phyloP scores from a whole-genome alignment of 2,797 vertebrate genomes.

The Hippocampus kuda region DNA sequence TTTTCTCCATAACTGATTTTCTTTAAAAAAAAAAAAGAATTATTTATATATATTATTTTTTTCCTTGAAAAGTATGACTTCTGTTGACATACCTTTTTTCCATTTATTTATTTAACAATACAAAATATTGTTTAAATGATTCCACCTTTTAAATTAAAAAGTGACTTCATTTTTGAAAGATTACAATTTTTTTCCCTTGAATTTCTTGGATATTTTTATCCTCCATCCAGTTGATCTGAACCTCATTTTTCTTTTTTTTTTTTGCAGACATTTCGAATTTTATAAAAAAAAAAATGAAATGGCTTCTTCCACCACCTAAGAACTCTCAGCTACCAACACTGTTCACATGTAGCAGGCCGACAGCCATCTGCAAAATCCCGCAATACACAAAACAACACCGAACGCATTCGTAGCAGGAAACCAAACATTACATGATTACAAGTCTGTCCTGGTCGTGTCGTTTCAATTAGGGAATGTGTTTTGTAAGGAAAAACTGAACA shows the following conservation, averaged over 20 bases:
- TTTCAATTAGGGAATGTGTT: constrained; percentile 77
- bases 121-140: no score
- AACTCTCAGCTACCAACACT: not conserved
- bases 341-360: not conserved
- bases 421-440: constrained; percentile 1
- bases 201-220: no score
- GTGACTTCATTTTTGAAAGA: no score
- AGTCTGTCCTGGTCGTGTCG: constrained; percentile 17
- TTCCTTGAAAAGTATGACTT: no score
- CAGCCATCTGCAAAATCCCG: not conserved
- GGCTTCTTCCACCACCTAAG: not conserved
- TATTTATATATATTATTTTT: no score
- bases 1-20: no score
- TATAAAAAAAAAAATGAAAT: not conserved
- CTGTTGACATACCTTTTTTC: no score
- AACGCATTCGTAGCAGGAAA: not conserved
- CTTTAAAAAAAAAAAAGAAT: no score
- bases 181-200: no score
- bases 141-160: no score
- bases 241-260: not conserved
- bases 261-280: not conserved
- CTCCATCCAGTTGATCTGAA: no score
- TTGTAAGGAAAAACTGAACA: constrained; percentile 52
- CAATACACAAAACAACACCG: not conserved
- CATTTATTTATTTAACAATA: no score